Evolutionary conservation across 1,140 invertebrate species (phyloP).

Genomic region (Heliconius nattereri): DNA sequence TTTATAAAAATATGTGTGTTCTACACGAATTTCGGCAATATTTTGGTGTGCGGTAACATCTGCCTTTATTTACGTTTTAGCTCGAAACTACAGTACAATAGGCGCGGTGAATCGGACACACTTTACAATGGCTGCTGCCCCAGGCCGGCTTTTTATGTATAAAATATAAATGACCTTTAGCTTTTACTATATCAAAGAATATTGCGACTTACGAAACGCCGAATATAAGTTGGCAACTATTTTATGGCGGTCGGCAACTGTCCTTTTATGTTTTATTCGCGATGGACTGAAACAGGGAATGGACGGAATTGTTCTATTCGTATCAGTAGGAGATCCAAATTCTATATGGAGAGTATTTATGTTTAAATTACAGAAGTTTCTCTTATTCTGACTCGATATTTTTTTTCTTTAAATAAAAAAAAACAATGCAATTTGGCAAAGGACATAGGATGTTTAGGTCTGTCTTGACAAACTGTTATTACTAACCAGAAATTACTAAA

Average conservation of each 20-base stretch:
- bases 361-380: too few relatives aligned
- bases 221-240: conserved; percentile 30
- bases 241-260: conserved; percentile 17
- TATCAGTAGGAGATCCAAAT: background rate
- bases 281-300: background rate
- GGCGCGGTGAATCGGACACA: conserved; percentile 68
- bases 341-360: background rate
- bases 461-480: too few relatives aligned
- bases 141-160: conserved; percentile 53
- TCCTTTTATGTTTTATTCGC: conserved; percentile 1
- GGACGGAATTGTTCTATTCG: too few relatives aligned
- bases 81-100: conserved; percentile 71
- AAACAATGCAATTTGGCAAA: too few relatives aligned
- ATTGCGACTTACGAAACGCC: conserved; percentile 28
- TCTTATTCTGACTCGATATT: too few relatives aligned
- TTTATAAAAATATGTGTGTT: conserved; percentile 29
- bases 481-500: too few relatives aligned
- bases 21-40: conserved; percentile 41
- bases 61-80: conserved; percentile 80
- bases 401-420: too few relatives aligned
- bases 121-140: conserved; percentile 56
- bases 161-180: conserved; percentile 65
- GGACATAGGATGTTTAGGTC: too few relatives aligned
- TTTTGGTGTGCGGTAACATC: conserved; percentile 78
- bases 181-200: conserved; percentile 34